Evolutionary conservation across 2,888 invertebrate species (phyloP).

Genomic region (Pyrrhosoma nymphula): DNA sequence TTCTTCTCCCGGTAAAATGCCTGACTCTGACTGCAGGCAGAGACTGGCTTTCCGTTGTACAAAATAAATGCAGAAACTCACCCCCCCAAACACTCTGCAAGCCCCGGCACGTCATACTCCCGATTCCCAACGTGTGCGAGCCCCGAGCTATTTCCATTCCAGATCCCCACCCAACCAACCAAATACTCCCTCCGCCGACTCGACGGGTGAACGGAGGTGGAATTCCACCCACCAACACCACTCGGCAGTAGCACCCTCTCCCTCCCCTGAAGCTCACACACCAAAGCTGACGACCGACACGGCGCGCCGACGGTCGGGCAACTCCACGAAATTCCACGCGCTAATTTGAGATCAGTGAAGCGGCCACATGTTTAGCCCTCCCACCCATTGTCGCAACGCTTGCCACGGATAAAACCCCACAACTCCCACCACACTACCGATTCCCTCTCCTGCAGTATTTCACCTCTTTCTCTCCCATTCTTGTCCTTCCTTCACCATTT

Average conservation of each 20-base stretch:
- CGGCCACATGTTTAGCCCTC: conserved; percentile 43
- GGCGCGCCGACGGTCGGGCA: conserved; percentile 38
- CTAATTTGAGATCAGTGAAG: conserved; percentile 47
- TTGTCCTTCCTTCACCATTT: background rate
- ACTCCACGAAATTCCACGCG: conserved; percentile 19
- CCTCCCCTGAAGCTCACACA: background rate
- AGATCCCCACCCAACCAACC: background rate
- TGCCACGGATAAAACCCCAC: background rate
- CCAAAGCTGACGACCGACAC: conserved; percentile 31
- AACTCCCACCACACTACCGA: background rate
- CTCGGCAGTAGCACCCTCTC: background rate
- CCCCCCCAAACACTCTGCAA: too few species aligned
- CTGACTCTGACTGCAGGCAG: background rate
- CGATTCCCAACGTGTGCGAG: background rate
- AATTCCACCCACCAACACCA: background rate
- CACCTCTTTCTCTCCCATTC: background rate
- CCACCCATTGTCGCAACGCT: conserved; percentile 38
- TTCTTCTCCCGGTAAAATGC: background rate
- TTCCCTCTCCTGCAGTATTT: background rate
- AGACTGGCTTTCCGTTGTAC: background rate
- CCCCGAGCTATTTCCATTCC: background rate
- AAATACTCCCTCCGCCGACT: background rate
- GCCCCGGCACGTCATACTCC: background rate
- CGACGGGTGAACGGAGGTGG: background rate
- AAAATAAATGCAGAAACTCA: background rate